A percentile compares a stretch with the other conserved stretches of the same genome.
Conservation (phyloP, 2,113 vertebrate genomes). For the Aramus guarauna region DNA sequence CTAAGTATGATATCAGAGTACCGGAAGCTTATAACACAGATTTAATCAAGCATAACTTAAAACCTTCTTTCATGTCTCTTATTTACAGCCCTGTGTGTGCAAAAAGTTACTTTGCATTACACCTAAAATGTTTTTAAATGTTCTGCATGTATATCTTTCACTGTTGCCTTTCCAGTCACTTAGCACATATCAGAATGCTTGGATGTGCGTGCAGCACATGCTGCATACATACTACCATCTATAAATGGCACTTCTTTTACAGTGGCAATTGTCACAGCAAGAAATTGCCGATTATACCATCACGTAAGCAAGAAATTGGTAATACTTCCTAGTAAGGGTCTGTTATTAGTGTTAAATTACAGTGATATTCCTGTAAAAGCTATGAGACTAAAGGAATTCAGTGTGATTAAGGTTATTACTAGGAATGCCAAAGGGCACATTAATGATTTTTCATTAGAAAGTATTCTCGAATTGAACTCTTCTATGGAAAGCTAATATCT, state of each 20-base stretch:
- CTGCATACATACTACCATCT: not conserved
- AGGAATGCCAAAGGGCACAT: not conserved
- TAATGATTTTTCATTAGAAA: not conserved
- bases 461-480: not conserved
- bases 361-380: not conserved
- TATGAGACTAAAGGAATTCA: not conserved
- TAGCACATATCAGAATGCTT: not conserved
- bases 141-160: not conserved
- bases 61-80: slow-evolving; percentile 7
- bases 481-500: not conserved
- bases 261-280: slow-evolving; percentile 39
- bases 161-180: not conserved
- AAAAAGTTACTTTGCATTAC: slow-evolving; percentile 6
- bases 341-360: slow-evolving; percentile 28
- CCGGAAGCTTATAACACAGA: not conserved
- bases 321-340: not conserved
- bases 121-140: not conserved
- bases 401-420: not conserved
- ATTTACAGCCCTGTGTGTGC: slow-evolving; percentile 1
- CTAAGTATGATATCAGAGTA: not conserved
- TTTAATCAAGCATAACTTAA: slow-evolving; percentile 51
- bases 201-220: not conserved
- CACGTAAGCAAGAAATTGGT: slow-evolving; percentile 34
- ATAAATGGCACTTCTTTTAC: slow-evolving; percentile 19
- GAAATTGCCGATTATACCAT: slow-evolving; percentile 48